Evolutionary conservation across 2,888 invertebrate genomes (phyloP).

Genomic region (Eilema depressum): DNA sequence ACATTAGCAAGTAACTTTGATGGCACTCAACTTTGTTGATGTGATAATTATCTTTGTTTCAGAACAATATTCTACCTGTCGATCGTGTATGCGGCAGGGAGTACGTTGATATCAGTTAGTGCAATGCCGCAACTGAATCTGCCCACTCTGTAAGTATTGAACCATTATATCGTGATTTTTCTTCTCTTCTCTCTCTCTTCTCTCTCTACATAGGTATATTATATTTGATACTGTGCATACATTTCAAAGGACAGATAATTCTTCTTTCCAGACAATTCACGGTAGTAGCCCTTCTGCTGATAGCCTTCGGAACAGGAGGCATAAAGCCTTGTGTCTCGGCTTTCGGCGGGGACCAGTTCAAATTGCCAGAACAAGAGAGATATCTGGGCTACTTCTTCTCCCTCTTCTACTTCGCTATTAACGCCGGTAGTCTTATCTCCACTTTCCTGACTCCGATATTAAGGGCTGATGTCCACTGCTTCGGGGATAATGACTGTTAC

Average conservation of each 20-base stretch:
- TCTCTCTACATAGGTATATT: no score
- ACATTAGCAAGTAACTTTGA: background rate
- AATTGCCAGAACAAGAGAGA: constrained; percentile 91
- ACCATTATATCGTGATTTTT: background rate
- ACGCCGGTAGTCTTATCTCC: constrained; percentile 95
- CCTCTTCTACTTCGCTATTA: constrained; percentile 97
- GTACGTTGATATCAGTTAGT: constrained; percentile 90
- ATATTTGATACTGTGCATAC: background rate
- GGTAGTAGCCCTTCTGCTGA: constrained; percentile 90
- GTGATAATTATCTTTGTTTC: constrained; percentile 55
- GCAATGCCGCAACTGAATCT: constrained; percentile 88
- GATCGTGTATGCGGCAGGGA: constrained; percentile 94
- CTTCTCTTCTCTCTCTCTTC: background rate
- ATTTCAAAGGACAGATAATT: background rate
- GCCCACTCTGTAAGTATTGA: constrained; percentile 84
- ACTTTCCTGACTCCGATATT: constrained; percentile 95
- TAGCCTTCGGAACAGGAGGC: constrained; percentile 97
- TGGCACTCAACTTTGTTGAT: background rate
- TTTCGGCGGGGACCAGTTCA: constrained; percentile 98
- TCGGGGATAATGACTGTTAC: constrained; percentile 92
- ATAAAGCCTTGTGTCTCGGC: constrained; percentile 98
- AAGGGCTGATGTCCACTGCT: constrained; percentile 92
- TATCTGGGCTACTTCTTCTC: constrained; percentile 96
- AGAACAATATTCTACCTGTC: constrained; percentile 96
- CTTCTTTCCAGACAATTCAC: constrained; percentile 86